phyloP scores from a whole-genome alignment of 2,888 invertebrate genomes.

The Neoascia interrupta region DNA sequence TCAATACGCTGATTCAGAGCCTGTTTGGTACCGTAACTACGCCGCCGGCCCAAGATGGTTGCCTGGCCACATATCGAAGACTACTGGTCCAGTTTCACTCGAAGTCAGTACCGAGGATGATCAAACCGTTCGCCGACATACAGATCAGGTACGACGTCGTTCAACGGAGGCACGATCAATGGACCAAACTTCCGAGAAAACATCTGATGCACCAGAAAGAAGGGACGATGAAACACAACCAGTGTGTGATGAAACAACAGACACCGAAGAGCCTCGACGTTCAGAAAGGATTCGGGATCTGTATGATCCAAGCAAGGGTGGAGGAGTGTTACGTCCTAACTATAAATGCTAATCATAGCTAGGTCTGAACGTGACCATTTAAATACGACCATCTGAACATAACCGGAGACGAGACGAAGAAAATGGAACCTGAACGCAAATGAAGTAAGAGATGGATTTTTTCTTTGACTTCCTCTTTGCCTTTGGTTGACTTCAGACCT shows the following conservation, averaged over 20 bases:
- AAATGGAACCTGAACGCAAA: no score
- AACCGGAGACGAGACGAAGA: no score
- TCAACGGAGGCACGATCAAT: not conserved
- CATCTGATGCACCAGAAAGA: no score
- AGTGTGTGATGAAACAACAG: not conserved
- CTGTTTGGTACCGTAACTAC: slow-evolving; percentile 24
- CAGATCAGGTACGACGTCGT: slow-evolving; percentile 14
- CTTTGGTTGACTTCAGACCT: no score
- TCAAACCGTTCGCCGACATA: slow-evolving; percentile 7
- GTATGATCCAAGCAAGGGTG: not conserved
- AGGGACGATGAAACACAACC: no score
- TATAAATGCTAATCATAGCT: no score
- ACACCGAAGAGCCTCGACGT: no score
- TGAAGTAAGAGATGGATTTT: no score
- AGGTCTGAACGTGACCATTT: no score
- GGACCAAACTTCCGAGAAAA: no score
- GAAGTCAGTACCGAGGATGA: slow-evolving; percentile 2
- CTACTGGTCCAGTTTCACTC: slow-evolving; percentile 2
- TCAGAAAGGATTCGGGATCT: slow-evolving; percentile 1
- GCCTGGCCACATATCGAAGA: slow-evolving; percentile 7
- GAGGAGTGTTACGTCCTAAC: slow-evolving; percentile 5
- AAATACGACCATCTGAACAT: no score
- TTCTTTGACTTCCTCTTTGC: no score
- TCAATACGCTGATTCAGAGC: not conserved
- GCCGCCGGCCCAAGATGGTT: slow-evolving; percentile 4